A percentile compares a stretch with the other conserved stretches of the same genome.
phyloP scores from a whole-genome alignment of 2,113 vertebrate genomes.

The Neopipo cinnamomea region DNA sequence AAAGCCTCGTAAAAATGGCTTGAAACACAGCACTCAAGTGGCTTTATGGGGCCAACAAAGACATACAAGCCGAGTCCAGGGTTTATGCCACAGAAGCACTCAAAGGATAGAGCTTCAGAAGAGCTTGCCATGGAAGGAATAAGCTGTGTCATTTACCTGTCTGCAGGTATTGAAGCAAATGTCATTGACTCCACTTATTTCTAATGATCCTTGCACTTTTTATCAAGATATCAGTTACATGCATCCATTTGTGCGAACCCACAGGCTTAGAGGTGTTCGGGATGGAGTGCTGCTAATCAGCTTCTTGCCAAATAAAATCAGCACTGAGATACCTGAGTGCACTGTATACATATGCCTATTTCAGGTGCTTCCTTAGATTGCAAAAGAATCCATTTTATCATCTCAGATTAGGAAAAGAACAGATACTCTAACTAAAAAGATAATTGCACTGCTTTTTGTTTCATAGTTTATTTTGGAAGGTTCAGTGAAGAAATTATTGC shows the following conservation, averaged over 20 bases:
- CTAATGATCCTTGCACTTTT: neutral
- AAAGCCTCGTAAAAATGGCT: neutral
- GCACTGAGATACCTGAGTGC: neutral
- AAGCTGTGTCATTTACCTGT: neutral
- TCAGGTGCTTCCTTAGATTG: neutral
- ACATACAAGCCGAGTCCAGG: accelerated
- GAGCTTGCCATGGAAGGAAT: neutral
- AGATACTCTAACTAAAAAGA: neutral
- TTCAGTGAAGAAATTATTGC: neutral
- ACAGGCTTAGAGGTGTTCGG: neutral
- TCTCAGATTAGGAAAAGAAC: neutral
- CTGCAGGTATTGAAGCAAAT: neutral
- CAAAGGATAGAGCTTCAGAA: neutral
- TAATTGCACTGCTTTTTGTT: neutral
- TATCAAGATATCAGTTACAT: neutral
- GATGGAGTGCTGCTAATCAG: accelerated
- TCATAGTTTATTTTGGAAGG: neutral
- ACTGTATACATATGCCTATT: neutral
- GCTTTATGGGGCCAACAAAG: neutral
- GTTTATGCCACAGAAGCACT: neutral
- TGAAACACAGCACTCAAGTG: neutral
- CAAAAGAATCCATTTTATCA: neutral
- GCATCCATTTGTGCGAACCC: neutral
- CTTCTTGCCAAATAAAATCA: neutral
- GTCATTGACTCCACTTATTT: neutral